Evolutionary conservation across 2,888 invertebrate species (phyloP).

Genomic region (Syritta pipiens): DNA sequence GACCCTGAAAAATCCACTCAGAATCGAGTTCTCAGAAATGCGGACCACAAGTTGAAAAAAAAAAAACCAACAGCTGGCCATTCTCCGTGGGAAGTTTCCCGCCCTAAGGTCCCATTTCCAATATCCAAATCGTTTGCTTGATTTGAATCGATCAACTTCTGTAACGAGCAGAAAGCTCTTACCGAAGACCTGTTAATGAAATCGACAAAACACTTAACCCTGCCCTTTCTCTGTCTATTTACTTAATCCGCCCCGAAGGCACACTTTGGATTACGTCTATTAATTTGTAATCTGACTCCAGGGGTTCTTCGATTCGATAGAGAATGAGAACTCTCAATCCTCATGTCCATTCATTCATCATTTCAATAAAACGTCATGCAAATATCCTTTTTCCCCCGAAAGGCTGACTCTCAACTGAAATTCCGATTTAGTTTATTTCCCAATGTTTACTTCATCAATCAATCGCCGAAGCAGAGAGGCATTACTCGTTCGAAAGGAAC

Average conservation of each 20-base stretch:
- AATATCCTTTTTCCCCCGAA: background rate
- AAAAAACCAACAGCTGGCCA: background rate
- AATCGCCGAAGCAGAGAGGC: slow-evolving; percentile 12
- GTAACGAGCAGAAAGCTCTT: too few species aligned
- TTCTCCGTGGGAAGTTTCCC: too few species aligned
- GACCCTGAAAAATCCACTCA: too few species aligned
- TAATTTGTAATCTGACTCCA: slow-evolving; percentile 15
- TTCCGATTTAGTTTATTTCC: slow-evolving; percentile 2
- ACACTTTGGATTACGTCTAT: background rate
- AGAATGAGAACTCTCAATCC: too few species aligned
- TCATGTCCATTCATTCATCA: background rate
- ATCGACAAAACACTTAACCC: too few species aligned
- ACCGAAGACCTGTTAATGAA: too few species aligned
- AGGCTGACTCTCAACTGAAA: background rate
- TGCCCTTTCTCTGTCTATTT: too few species aligned
- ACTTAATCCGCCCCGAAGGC: background rate
- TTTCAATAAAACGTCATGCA: slow-evolving; percentile 12
- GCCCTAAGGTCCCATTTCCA: too few species aligned
- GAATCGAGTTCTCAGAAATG: too few species aligned
- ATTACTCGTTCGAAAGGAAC: background rate
- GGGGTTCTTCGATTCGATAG: background rate
- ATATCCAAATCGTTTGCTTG: too few species aligned
- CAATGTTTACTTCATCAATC: slow-evolving; percentile 43
- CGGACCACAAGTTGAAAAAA: too few species aligned
- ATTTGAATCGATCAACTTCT: too few species aligned